Percentiles rank a stretch among this genome's conserved stretches.
These are phyloP conservation scores for Mystacornis crossleyi DNA, from an alignment of 2,113 vertebrate species.

Conservation along the genomic window DNA sequence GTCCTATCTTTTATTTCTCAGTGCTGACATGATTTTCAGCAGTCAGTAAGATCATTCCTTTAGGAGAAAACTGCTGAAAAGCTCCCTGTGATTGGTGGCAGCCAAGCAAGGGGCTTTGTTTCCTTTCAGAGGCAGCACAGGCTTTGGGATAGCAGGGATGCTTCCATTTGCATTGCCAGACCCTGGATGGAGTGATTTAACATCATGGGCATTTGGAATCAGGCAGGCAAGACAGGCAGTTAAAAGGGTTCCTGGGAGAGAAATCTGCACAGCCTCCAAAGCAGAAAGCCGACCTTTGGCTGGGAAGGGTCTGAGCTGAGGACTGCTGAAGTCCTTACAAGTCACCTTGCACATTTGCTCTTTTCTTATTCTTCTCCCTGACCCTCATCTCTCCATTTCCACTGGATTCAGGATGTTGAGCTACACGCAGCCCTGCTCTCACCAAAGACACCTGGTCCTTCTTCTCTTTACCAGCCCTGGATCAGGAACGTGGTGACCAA, in stretches of 20 bases:
- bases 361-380: neutral
- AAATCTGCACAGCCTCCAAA: neutral
- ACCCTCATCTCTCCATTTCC: neutral
- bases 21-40: too few species aligned
- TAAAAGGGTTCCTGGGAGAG: neutral
- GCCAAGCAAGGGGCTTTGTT: too few species aligned
- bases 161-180: too few species aligned
- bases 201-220: too few species aligned
- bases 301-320: neutral
- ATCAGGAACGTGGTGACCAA: accelerated
- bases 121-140: too few species aligned
- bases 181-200: too few species aligned
- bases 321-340: neutral
- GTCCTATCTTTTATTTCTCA: too few species aligned
- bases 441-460: neutral
- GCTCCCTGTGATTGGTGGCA: too few species aligned
- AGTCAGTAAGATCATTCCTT: too few species aligned
- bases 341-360: neutral
- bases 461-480: neutral
- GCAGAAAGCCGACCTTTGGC: neutral
- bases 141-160: too few species aligned
- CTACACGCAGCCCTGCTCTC: neutral
- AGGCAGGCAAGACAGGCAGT: neutral
- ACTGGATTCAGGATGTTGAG: neutral
- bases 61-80: too few species aligned